Conservation (phyloP, 2,888 invertebrate genomes). For the Deroplatys truncata region DNA sequence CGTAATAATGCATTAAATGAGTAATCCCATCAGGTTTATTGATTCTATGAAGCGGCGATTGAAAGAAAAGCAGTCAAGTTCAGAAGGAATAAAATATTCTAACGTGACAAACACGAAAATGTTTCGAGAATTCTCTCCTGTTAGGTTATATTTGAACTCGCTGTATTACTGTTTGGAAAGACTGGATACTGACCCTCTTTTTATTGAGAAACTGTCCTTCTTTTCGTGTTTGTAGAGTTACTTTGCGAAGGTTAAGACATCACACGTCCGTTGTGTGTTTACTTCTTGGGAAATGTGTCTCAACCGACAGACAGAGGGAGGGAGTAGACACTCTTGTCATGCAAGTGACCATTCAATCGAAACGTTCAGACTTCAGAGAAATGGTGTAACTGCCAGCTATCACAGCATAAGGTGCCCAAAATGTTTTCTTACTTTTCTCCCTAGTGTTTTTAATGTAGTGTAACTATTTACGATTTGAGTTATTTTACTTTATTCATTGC, state of each 20-base stretch:
- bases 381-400: background rate
- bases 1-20: no score
- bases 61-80: no score
- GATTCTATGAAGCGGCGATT: no score
- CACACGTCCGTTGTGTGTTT: background rate
- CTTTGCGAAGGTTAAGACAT: background rate
- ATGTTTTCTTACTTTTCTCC: background rate
- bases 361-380: background rate
- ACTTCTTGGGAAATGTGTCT: background rate
- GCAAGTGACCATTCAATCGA: background rate
- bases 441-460: no score
- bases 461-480: no score
- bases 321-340: background rate
- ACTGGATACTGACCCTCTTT: background rate
- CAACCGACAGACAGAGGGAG: background rate
- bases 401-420: background rate
- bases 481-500: no score
- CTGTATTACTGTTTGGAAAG: background rate
- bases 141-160: no score
- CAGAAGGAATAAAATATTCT: no score
- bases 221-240: background rate
- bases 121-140: no score
- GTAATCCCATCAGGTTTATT: no score
- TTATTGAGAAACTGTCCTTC: background rate
- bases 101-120: no score